A percentile compares a stretch with the other conserved stretches of the same genome.
phyloP scores from a whole-genome alignment of 2,888 invertebrate species.

The Drosophila koepferae region DNA sequence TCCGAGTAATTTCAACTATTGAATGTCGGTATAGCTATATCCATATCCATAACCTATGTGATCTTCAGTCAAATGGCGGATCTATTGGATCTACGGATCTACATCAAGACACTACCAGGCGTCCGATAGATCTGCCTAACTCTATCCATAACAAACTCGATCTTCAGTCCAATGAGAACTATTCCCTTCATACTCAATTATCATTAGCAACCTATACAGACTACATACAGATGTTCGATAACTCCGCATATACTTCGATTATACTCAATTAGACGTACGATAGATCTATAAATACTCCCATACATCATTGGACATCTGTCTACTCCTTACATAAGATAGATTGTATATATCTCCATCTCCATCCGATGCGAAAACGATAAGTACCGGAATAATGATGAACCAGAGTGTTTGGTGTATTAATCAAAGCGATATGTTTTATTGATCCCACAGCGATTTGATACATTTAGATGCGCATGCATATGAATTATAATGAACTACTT shows the following conservation, averaged over 20 bases:
- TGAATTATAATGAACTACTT: constrained; percentile 15
- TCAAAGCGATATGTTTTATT: constrained; percentile 21
- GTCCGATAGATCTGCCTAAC: too few species aligned
- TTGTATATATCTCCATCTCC: not conserved
- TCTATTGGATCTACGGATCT: too few species aligned
- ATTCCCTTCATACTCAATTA: too few species aligned
- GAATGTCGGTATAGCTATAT: not conserved
- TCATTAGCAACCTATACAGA: too few species aligned
- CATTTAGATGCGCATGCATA: constrained; percentile 2
- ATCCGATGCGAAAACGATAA: not conserved
- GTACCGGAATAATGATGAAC: not conserved
- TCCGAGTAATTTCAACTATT: not conserved
- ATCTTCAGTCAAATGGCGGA: too few species aligned
- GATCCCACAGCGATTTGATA: not conserved
- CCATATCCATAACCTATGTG: too few species aligned
- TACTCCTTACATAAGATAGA: not conserved
- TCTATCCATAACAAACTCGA: too few species aligned
- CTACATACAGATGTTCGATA: too few species aligned
- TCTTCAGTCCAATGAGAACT: too few species aligned
- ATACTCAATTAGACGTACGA: not conserved
- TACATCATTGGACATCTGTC: not conserved
- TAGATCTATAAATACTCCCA: too few species aligned
- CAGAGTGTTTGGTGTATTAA: not conserved
- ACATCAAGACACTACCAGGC: too few species aligned
- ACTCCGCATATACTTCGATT: not conserved